These are phyloP conservation scores for Sylvicapra grimmia DNA, from an alignment of 2,113 vertebrate species.

Conservation along the genomic window DNA sequence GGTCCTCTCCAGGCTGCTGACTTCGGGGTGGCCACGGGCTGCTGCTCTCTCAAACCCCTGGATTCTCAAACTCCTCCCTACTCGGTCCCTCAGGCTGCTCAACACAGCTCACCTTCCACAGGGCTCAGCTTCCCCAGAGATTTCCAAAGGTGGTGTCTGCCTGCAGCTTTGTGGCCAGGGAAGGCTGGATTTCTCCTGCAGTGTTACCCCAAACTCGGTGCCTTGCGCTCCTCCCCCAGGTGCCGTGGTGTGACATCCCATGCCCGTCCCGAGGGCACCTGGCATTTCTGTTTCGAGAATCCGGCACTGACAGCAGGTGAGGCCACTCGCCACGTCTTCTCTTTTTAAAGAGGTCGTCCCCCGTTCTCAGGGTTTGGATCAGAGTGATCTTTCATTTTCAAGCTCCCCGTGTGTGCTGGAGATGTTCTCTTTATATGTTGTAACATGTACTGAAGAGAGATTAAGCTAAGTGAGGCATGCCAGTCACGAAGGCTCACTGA, in stretches of 20 bases:
- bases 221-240: background rate
- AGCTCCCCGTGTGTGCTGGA: background rate
- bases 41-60: background rate
- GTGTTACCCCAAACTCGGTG: background rate
- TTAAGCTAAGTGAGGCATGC: slow-evolving; percentile 30
- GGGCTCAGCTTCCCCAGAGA: background rate
- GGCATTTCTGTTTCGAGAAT: background rate
- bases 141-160: background rate
- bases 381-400: background rate
- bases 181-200: background rate
- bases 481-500: slow-evolving; percentile 2
- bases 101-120: background rate
- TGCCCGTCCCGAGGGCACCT: rapidly evolving
- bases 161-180: background rate
- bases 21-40: rapidly evolving
- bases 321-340: rapidly evolving
- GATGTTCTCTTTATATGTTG: background rate
- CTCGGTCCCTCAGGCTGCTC: background rate
- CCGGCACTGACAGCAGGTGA: rapidly evolving
- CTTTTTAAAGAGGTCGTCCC: background rate
- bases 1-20: background rate
- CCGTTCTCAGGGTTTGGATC: background rate
- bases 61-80: background rate
- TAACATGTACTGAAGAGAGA: slow-evolving; percentile 36
- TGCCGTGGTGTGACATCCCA: background rate